Conservation (phyloP, 2,113 vertebrate genomes). For the Anolis sagrei region DNA sequence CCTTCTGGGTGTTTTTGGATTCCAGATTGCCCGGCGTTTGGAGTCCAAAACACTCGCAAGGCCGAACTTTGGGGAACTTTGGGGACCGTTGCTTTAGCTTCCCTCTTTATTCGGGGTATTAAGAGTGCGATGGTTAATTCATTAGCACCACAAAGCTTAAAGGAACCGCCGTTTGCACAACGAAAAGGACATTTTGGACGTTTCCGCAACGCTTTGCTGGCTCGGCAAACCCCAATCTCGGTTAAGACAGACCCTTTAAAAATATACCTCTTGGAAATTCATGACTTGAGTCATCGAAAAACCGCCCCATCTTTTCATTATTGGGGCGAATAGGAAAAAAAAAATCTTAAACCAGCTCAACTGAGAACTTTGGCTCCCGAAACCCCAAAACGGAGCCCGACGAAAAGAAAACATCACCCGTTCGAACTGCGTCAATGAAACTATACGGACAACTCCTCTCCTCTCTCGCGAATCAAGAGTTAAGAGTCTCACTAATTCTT, state of each 20-base stretch:
- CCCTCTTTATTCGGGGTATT: background rate
- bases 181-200: background rate
- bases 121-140: background rate
- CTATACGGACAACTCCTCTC: background rate
- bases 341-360: background rate
- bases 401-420: too few species aligned
- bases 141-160: background rate
- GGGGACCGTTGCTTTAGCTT: background rate
- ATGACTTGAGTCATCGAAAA: background rate
- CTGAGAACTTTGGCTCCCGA: slow-evolving; percentile 3
- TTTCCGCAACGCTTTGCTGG: background rate
- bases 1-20: too few species aligned
- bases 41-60: too few species aligned
- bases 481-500: slow-evolving; percentile 37
- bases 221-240: background rate
- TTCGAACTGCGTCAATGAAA: slow-evolving; percentile 1
- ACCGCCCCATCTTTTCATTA: background rate
- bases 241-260: background rate
- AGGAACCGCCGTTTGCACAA: background rate
- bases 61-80: too few species aligned
- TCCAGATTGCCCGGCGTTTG: too few species aligned
- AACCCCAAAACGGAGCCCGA: background rate
- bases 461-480: background rate
- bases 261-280: background rate
- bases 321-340: background rate